phyloP scores from a whole-genome alignment of 2,797 vertebrate species.

The Sebastes kiyomatsui region DNA sequence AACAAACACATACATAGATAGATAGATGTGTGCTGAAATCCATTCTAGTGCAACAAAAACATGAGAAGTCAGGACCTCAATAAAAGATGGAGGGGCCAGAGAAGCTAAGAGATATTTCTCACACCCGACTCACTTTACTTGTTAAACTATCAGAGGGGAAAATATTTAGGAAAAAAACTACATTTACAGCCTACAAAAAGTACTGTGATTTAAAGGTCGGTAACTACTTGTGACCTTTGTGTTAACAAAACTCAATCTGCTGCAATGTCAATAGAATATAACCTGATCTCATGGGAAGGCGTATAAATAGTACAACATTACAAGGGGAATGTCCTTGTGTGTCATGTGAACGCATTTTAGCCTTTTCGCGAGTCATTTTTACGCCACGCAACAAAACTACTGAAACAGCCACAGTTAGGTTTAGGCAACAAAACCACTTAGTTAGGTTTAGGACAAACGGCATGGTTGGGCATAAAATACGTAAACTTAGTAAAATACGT shows the following conservation, averaged over 20 bases:
- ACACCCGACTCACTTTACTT: not conserved
- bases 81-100: not conserved
- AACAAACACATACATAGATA: not conserved
- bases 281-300: not conserved
- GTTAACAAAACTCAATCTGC: not conserved
- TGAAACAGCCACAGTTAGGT: too few relatives aligned
- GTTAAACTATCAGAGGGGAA: not conserved
- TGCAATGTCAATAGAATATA: not conserved
- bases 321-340: too few relatives aligned
- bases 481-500: fast-evolving
- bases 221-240: not conserved
- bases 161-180: too few relatives aligned
- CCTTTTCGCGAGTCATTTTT: too few relatives aligned
- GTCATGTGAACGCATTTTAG: too few relatives aligned
- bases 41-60: not conserved
- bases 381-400: not conserved
- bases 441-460: not conserved
- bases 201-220: not conserved
- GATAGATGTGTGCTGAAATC: not conserved
- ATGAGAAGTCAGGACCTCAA: not conserved
- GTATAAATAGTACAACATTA: too few relatives aligned
- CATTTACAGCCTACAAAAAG: not conserved
- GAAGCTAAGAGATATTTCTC: not conserved
- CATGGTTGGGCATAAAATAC: not conserved
- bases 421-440: too few relatives aligned